Conservation (phyloP, 2,888 invertebrate genomes). For the Cinara cedri region DNA sequence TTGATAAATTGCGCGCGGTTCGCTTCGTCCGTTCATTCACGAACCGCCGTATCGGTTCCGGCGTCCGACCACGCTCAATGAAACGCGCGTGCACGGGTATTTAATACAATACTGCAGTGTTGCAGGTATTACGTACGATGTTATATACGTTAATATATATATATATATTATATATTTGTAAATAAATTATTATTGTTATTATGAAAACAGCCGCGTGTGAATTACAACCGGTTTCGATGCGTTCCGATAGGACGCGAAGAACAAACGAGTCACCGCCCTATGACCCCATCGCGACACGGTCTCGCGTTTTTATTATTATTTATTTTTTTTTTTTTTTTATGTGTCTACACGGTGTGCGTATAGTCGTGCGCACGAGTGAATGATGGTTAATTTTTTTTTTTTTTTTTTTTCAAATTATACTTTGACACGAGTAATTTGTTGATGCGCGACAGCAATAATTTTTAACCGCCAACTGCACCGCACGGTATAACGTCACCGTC, state of each 20-base stretch:
- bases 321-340: neutral
- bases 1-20: conserved; percentile 28
- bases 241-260: conserved; percentile 1
- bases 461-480: conserved; percentile 9
- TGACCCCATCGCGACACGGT: conserved; percentile 39
- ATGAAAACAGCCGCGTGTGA: conserved; percentile 26
- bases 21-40: conserved; percentile 18
- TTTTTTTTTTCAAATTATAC: conserved; percentile 4
- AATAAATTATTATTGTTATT: neutral
- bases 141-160: too few relatives aligned
- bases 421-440: conserved; percentile 39
- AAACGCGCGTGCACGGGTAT: neutral
- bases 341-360: neutral
- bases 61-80: conserved; percentile 14
- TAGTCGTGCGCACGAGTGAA: neutral
- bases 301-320: conserved; percentile 20
- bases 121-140: too few relatives aligned
- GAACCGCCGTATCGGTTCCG: neutral
- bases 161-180: neutral
- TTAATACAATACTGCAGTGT: too few relatives aligned
- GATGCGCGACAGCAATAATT: conserved; percentile 3
- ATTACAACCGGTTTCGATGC: conserved; percentile 50
- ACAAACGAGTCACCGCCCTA: conserved; percentile 37
- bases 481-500: conserved; percentile 11
- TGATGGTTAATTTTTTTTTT: conserved; percentile 7